Conservation (phyloP, 2,113 vertebrate species). For the Microcebus tavaratra region DNA sequence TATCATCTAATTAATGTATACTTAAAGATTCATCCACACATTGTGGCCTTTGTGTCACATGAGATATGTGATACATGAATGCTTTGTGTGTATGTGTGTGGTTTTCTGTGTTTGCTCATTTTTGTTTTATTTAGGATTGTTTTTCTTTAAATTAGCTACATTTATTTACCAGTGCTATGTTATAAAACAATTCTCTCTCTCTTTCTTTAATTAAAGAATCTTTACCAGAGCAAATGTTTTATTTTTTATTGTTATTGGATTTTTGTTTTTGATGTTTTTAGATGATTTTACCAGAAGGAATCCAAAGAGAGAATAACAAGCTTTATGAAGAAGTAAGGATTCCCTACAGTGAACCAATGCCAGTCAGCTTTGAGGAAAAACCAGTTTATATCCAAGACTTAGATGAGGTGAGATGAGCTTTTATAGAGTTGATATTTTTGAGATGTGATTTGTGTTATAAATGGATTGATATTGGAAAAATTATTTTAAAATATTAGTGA, state of each 20-base stretch:
- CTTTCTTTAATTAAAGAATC: not conserved
- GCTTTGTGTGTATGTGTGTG: not conserved
- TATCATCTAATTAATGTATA: not conserved
- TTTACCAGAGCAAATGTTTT: not conserved
- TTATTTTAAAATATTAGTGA: not conserved
- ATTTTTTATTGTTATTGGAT: constrained; percentile 1
- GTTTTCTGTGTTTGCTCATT: not conserved
- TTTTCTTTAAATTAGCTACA: constrained; percentile 45
- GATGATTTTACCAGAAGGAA: constrained; percentile 95
- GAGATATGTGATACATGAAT: not conserved
- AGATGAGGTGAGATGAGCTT: constrained; percentile 91
- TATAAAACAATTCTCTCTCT: not conserved
- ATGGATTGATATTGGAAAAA: constrained; percentile 34
- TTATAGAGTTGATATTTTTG: constrained; percentile 45
- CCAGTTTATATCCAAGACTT: constrained; percentile 94
- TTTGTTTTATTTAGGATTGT: not conserved
- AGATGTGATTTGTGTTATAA: not conserved
- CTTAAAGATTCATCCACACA: not conserved
- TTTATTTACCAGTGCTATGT: not conserved
- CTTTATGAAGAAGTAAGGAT: constrained; percentile 97
- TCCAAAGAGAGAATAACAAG: constrained; percentile 94
- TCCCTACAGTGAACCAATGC: constrained; percentile 93
- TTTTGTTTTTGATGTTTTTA: constrained; percentile 77
- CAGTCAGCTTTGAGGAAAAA: constrained; percentile 94
- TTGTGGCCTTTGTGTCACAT: not conserved